Percentiles rank a stretch among this genome's conserved stretches.
Conservation (phyloP, 2,888 invertebrate genomes). For the Euzetes globulus region DNA sequence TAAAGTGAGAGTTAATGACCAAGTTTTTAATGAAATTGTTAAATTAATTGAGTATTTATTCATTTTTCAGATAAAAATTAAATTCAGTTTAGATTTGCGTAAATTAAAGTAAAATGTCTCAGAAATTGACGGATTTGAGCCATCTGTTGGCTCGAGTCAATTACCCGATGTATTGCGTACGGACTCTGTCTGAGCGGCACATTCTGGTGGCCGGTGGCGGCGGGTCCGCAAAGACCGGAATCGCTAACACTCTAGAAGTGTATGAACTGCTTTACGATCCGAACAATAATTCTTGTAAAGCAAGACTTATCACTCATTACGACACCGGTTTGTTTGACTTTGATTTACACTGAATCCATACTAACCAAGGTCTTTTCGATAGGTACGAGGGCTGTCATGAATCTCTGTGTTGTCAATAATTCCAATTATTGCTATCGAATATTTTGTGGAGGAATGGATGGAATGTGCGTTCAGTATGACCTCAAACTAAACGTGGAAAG, state of each 20-base stretch:
- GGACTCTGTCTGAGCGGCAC: conserved; percentile 82
- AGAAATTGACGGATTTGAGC: not conserved
- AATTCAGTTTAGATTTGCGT: not conserved
- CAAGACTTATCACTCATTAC: conserved; percentile 77
- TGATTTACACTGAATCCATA: not conserved
- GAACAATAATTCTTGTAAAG: conserved; percentile 59
- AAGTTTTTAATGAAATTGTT: too few relatives aligned
- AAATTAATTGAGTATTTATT: not conserved
- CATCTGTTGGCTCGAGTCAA: conserved; percentile 63
- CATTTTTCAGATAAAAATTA: not conserved
- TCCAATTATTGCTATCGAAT: conserved; percentile 51
- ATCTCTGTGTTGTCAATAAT: conserved; percentile 38
- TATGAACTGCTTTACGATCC: conserved; percentile 74
- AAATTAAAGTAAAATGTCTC: not conserved
- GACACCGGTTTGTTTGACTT: conserved; percentile 57
- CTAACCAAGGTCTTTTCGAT: not conserved
- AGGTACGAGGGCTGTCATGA: conserved; percentile 44
- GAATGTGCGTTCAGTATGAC: conserved; percentile 64
- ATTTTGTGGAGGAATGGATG: conserved; percentile 62
- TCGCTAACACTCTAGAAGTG: conserved; percentile 78
- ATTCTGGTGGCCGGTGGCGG: conserved; percentile 95
- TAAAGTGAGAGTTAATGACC: too few relatives aligned
- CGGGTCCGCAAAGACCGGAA: conserved; percentile 91
- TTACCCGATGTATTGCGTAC: conserved; percentile 84
- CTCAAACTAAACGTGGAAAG: conserved; percentile 41